phyloP scores from a whole-genome alignment of 2,113 vertebrate genomes.

The Pampusana beccarii region DNA sequence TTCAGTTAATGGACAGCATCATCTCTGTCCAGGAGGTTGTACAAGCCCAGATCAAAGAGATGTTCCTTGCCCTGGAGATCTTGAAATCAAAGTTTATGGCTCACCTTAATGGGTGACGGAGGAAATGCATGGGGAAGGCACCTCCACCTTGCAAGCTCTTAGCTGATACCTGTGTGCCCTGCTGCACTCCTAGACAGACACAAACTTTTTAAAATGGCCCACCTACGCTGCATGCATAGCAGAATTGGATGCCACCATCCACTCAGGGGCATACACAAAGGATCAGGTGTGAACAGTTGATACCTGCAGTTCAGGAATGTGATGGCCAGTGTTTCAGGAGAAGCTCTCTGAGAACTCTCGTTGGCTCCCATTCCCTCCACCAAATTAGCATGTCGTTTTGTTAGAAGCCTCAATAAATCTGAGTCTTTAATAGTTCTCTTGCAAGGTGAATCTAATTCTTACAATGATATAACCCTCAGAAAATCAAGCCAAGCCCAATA shows the following conservation, averaged over 20 bases:
- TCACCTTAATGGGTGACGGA: fast-evolving
- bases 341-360: neutral
- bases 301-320: neutral
- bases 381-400: neutral
- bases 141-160: neutral
- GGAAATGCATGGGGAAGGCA: neutral
- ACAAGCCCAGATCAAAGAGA: neutral
- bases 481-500: neutral
- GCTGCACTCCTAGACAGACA: neutral
- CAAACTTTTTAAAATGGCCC: neutral
- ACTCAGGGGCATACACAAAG: neutral
- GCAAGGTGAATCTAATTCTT: neutral
- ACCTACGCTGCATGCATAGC: fast-evolving
- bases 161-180: neutral
- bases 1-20: neutral
- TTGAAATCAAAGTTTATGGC: neutral
- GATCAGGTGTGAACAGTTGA: neutral
- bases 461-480: neutral
- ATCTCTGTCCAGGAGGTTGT: neutral
- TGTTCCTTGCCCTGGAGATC: neutral
- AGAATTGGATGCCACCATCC: neutral
- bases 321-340: neutral
- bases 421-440: neutral
- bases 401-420: neutral
- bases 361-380: neutral